phyloP scores from a whole-genome alignment of 1,140 invertebrate species.

The Aporrectodea caliginosa region DNA sequence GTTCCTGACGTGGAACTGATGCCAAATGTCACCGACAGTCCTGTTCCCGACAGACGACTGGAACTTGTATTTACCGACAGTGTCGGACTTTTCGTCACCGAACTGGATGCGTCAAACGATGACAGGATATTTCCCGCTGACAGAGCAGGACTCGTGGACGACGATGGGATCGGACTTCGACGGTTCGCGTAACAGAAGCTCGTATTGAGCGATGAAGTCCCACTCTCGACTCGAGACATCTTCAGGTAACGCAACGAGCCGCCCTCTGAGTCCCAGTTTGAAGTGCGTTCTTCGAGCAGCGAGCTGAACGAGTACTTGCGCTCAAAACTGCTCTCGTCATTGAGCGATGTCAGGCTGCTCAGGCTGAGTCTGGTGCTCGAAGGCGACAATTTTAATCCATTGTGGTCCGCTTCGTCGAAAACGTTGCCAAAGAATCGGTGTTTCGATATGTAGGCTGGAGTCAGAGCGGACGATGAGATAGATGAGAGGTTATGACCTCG shows the following conservation, averaged over 20 bases:
- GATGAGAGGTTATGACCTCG: too few relatives aligned
- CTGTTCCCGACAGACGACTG: too few relatives aligned
- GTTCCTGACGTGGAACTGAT: too few relatives aligned
- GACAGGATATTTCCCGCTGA: not conserved
- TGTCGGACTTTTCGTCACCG: not conserved
- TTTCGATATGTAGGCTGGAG: not conserved
- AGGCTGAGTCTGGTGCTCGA: not conserved
- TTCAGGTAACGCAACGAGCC: not conserved
- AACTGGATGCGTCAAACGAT: not conserved
- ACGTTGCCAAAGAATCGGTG: not conserved
- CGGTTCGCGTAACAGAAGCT: not conserved
- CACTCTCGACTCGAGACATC: not conserved
- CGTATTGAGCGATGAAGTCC: not conserved
- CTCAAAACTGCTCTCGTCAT: not conserved
- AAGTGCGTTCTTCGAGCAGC: not conserved
- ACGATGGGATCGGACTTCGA: not conserved
- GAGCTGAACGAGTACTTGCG: not conserved
- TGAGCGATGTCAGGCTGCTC: not conserved
- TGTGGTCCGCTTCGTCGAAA: not conserved
- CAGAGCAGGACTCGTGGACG: not conserved
- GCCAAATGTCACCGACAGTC: too few relatives aligned
- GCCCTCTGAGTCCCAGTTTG: not conserved
- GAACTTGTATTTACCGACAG: not conserved
- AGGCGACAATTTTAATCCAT: not conserved
- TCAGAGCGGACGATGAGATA: not conserved